A percentile compares a stretch with the other conserved stretches of the same genome.
Evolutionary conservation across 2,113 vertebrate species (phyloP).

Genomic region (Plectropomus leopardus): DNA sequence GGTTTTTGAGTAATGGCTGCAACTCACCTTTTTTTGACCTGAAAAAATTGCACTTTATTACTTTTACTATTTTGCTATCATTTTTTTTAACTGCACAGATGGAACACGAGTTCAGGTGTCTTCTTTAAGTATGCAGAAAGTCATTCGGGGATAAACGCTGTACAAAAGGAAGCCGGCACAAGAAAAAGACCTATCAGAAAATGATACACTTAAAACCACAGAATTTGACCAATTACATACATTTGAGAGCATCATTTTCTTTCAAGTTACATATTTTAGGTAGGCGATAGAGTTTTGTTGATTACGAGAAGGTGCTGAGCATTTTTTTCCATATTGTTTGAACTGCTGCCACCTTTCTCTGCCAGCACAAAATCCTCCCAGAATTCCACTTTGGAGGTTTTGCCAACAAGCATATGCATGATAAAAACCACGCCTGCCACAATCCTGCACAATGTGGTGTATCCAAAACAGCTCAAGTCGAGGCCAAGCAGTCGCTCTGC

Average conservation of each 20-base stretch:
- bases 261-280: background rate
- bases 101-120: conserved; percentile 23
- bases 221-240: background rate
- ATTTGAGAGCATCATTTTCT: background rate
- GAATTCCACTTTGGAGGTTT: conserved; percentile 46
- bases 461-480: conserved; percentile 42
- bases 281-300: conserved; percentile 17
- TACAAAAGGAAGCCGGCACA: background rate
- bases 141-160: background rate
- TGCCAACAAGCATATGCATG: conserved; percentile 55
- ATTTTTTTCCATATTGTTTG: conserved; percentile 46
- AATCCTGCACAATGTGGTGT: conserved; percentile 48
- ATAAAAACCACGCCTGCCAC: conserved; percentile 41
- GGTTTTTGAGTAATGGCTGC: conserved; percentile 51
- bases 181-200: conserved; percentile 1
- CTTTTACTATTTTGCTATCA: conserved; percentile 42
- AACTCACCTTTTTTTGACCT: conserved; percentile 52
- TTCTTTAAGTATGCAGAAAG: conserved; percentile 5
- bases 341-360: conserved; percentile 59
- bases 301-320: conserved; percentile 31
- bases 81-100: conserved; percentile 28
- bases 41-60: conserved; percentile 51
- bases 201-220: background rate
- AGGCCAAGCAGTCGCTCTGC: conserved; percentile 45
- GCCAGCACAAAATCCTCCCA: conserved; percentile 61